Evolutionary conservation across 2,888 invertebrate genomes (phyloP), one percentile per base, ranked within the genome.

Genomic region (Loripinus fragilis): DNA sequence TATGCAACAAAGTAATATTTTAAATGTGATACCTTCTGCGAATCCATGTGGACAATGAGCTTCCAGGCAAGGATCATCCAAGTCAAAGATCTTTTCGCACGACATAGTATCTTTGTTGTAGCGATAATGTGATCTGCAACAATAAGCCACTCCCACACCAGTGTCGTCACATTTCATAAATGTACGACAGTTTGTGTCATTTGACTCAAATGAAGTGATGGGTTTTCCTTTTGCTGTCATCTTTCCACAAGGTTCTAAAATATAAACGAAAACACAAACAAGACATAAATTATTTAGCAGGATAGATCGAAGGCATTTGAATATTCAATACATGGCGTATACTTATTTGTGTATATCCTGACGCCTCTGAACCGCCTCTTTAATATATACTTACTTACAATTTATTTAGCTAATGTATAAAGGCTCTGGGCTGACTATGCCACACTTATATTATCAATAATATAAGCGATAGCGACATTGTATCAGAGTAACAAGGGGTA

Each of bases 121-220:
- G 5, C 28, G 55, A 45, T 66, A 64, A 1, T 80, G 55, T 25
- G 76, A 74, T 12, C 71, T 41, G 50, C 83, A 83, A 33, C 83
- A 83, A 48, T 33, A 71, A 2, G 78, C 76, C 10, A 78, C 73
- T 15, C 64, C 71, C 52, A 52, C 74, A 17, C 73, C 73, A 20
- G 70, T 69, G 7, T 23, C 10, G 45, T 64, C 76, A 42, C 83
- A 83, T 66, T 78, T 80, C 78, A 83, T 80, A 35, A 76, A 83
- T 20, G 83, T 78, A 41, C 83, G 80, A 65, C 83, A 83, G 30
- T 78, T 76, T n/a, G 73, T 77, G 48, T 83, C 83, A n/a, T 48
- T 17, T 10, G 64, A n/a, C 45, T 80, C 78, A 5, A 76, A 68
- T 23, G 48, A 42, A 0, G 73, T 71, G 12, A 52, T 48, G 2